Evolutionary conservation across 2,888 invertebrate species (phyloP), one percentile per base, ranked within the genome.

Genomic region (Leptinotarsa haldemani): DNA sequence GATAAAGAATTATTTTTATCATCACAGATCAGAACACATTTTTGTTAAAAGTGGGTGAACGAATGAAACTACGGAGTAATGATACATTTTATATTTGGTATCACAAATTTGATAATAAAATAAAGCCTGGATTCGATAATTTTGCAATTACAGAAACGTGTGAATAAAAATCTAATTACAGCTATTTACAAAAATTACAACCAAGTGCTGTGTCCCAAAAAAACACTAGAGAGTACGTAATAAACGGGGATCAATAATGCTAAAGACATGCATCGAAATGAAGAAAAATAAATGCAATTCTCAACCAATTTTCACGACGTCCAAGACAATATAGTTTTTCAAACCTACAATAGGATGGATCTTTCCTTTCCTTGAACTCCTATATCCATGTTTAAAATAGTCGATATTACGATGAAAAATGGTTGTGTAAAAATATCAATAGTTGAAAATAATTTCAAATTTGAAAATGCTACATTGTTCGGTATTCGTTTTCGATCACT

Each of bases 51-150:
- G 12, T 15, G 30, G 52, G 40, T n/a, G 18, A 18, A 20, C 46
- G 40, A 40, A 25, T 13, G 7, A 13, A n/a, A 53, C n/a, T n/a
- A 0, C 52, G 15, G 13, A 25, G 47, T 46, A 40, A 47, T 73
- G 64, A 73, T 70, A 68, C 68, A 68, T 64, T 67, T 69, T 61
- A 68, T 71, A 65, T 68, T 73, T 67, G 67, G 68, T 75, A 73
- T 75, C 75, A 75, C 73, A 73, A 70, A 73, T 66, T 70, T 70
- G 52, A 65, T 65, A 70, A 68, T 70, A 66, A 75, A 73, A 56
- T 56, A 56, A 68, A 56, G 56, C 46, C 47, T 46, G 16, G n/a
- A n/a, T 61, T n/a, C 61, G 61, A 74, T 70, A 58, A 74, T 74
- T 74, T 67, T 63, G 53, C 70, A 53, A 70, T 63, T 68, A 74